Evolutionary conservation across 2,113 vertebrate species (phyloP).

Genomic region (Gnathonemus echidnorhynchus): DNA sequence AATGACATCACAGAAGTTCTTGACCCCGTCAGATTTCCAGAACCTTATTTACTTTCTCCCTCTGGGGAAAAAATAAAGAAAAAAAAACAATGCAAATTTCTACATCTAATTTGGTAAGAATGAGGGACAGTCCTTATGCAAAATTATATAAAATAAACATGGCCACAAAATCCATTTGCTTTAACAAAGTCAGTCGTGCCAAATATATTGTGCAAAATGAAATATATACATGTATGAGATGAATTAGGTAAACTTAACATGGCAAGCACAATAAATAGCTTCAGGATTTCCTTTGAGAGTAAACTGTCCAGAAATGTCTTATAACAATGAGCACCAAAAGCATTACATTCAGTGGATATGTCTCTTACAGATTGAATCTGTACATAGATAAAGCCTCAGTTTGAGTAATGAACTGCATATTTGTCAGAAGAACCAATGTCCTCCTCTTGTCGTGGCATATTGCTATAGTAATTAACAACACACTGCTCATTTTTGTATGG

Average conservation of each 20-base stretch:
- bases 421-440: neutral
- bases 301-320: slow-evolving; percentile 34
- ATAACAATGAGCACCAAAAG: slow-evolving; percentile 48
- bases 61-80: neutral
- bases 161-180: neutral
- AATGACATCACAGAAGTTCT: neutral
- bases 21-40: neutral
- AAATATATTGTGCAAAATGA: neutral
- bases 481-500: neutral
- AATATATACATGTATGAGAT: neutral
- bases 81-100: neutral
- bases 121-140: neutral
- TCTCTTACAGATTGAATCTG: slow-evolving; percentile 12
- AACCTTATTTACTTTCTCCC: neutral
- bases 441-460: slow-evolving; percentile 20
- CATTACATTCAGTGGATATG: slow-evolving; percentile 45
- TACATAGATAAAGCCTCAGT: neutral
- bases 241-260: neutral
- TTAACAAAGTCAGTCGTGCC: neutral
- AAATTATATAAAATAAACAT: neutral
- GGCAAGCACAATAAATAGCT: neutral
- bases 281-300: neutral
- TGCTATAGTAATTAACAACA: slow-evolving; percentile 21
- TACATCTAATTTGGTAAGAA: neutral
- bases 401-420: slow-evolving; percentile 20